A percentile compares a stretch with the other conserved stretches of the same genome.
phyloP scores from a whole-genome alignment of 2,113 vertebrate genomes.

The Cyprinus carpio region DNA sequence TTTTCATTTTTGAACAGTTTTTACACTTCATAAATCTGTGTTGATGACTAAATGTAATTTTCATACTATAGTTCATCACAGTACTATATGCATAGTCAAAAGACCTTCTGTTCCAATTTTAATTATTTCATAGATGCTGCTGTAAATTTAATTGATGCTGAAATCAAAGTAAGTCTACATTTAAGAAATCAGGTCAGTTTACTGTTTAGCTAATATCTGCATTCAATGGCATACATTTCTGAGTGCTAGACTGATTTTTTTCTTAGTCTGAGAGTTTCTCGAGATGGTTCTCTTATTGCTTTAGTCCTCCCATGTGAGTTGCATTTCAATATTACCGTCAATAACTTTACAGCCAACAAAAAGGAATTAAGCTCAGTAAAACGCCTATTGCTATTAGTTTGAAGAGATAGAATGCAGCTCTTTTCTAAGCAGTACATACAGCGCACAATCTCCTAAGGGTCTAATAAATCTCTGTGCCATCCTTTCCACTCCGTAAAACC shows the following conservation, averaged over 20 bases:
- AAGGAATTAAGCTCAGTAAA: not conserved
- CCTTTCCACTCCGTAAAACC: slow-evolving; percentile 57
- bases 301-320: slow-evolving; percentile 14
- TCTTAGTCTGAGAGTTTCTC: not conserved
- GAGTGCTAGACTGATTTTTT: not conserved
- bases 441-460: slow-evolving; percentile 26
- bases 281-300: slow-evolving; percentile 11
- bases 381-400: not conserved
- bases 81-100: not conserved
- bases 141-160: not conserved
- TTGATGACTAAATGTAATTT: not conserved
- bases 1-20: no score
- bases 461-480: slow-evolving; percentile 44
- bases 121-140: not conserved
- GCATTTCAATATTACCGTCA: slow-evolving; percentile 18
- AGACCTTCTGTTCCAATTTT: not conserved
- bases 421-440: slow-evolving; percentile 5
- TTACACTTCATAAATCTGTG: not conserved
- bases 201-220: not conserved
- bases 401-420: slow-evolving; percentile 29
- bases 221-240: not conserved
- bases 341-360: slow-evolving; percentile 29
- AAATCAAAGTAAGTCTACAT: not conserved
- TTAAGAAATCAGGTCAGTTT: not conserved
- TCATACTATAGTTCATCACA: not conserved